Percentiles rank a stretch among this genome's conserved stretches.
Conservation (phyloP, 2,797 vertebrate genomes). For the Alca torda region DNA sequence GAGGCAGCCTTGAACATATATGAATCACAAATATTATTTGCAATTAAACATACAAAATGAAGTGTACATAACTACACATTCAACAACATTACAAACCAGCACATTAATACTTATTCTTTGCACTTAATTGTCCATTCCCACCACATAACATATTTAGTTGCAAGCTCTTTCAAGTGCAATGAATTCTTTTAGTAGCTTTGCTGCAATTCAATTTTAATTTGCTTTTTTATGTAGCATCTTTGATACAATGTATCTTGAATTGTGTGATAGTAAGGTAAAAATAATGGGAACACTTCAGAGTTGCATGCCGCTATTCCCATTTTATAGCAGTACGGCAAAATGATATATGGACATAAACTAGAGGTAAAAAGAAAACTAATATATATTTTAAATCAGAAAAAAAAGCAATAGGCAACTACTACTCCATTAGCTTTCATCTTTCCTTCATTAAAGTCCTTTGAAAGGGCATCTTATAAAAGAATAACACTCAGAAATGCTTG, state of each 20-base stretch:
- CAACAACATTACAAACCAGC: not conserved
- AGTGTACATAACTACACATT: not conserved
- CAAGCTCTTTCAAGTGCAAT: not conserved
- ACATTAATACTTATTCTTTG: conserved; percentile 14
- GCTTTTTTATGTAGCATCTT: conserved; percentile 25
- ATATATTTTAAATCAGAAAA: not conserved
- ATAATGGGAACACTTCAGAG: not conserved
- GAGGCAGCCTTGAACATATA: not conserved
- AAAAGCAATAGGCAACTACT: not conserved
- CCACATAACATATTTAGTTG: not conserved
- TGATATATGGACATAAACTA: not conserved
- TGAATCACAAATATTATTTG: not conserved
- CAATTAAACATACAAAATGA: conserved; percentile 21
- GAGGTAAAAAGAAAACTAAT: conserved; percentile 12
- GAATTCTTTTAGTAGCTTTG: conserved; percentile 4
- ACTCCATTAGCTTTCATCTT: not conserved
- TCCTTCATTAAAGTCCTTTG: conserved; percentile 24
- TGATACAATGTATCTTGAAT: not conserved
- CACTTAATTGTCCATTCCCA: conserved; percentile 1
- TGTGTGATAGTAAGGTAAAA: conserved; percentile 3
- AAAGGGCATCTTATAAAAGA: not conserved
- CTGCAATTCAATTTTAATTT: conserved; percentile 43
- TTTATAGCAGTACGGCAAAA: not conserved
- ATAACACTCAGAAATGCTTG: not conserved
- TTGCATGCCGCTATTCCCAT: not conserved